Evolutionary conservation across 1,140 invertebrate genomes (phyloP), one percentile per base, ranked within the genome.

Genomic region (Hyphantria cunea): DNA sequence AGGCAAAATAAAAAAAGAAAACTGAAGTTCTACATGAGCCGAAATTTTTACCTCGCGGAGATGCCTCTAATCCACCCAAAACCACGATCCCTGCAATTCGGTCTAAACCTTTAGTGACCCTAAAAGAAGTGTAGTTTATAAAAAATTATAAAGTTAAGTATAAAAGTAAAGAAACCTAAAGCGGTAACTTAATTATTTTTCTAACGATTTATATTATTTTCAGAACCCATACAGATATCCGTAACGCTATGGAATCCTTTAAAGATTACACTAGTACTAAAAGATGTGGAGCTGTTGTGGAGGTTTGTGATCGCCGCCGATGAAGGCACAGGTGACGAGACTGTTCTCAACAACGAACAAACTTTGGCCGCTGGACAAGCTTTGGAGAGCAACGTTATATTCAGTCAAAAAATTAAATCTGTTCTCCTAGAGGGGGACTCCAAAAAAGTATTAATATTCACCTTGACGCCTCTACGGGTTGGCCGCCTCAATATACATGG

Each of bases 201-300:
- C 2, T 44, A 13, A 12, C 41, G 5, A 3, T 3, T 25, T 25
- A 25, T 25, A 44, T 44, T 44, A n/a, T 44, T 44, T 93, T 66
- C 86, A 95, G 97, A 98, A 89, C 95, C 95, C 8, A 94, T 98
- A 50, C 94, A 94, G 84, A 92, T 98, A 52, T 94, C 95, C 51
- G 89, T 98, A 25, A 92, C 93, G 47, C 86, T 98, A 39, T 89
- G 93, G 45, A 98, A 98, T 91, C 95, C 96, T 0, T 89, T 98
- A n/a, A 94, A 95, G 66, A 95, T 97, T 44, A 89, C 94, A 4
- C 77, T 98, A 50, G 89, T 93, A 12, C 83, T 98, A 15, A 93
- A 93, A 34, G 93, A 97, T 67, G 91, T 98, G 3, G 93, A 94
- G 73, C 84, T 98, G 12, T 84, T 97, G n/a, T 98, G 97, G 96